A percentile compares a stretch with the other conserved stretches of the same genome.
Evolutionary conservation across 2,113 vertebrate genomes (phyloP).

Genomic region (Silurus glanis): DNA sequence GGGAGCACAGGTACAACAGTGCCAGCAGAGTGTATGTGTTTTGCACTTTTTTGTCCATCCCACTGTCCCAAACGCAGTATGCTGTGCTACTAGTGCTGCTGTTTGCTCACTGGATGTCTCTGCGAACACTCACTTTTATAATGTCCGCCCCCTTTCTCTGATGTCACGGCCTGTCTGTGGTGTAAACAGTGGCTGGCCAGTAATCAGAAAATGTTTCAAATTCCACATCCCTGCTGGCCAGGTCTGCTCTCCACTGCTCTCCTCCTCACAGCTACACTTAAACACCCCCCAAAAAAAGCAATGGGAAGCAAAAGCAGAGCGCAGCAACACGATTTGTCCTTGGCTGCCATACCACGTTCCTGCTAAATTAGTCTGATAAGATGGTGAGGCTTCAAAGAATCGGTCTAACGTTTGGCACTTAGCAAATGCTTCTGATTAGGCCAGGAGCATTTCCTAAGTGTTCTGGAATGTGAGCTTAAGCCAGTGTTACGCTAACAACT

Average conservation of each 20-base stretch:
- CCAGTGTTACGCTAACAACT: background rate
- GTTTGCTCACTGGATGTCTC: constrained; percentile 64
- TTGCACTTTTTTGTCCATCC: constrained; percentile 63
- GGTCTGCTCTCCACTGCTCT: constrained; percentile 62
- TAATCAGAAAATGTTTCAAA: constrained; percentile 76
- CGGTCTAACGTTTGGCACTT: background rate
- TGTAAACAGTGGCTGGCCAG: constrained; percentile 73
- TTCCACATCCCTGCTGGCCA: constrained; percentile 73
- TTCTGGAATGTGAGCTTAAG: background rate
- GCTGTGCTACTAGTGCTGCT: constrained; percentile 53
- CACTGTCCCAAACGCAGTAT: constrained; percentile 45
- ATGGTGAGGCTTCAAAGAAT: background rate
- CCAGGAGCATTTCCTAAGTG: background rate
- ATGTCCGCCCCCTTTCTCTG: constrained; percentile 69
- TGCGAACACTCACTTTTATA: constrained; percentile 71
- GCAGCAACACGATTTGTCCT: background rate
- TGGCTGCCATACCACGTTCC: constrained; percentile 2
- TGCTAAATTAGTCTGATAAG: constrained; percentile 15
- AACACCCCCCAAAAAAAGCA: constrained; percentile 22
- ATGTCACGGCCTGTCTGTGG: constrained; percentile 74
- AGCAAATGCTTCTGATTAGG: background rate
- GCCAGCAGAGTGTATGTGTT: constrained; percentile 53
- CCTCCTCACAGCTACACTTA: constrained; percentile 25
- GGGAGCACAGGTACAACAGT: constrained; percentile 66
- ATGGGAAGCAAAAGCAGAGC: constrained; percentile 8